phyloP scores from a whole-genome alignment of 2,113 vertebrate genomes.

The Nyctereutes procyonoides region DNA sequence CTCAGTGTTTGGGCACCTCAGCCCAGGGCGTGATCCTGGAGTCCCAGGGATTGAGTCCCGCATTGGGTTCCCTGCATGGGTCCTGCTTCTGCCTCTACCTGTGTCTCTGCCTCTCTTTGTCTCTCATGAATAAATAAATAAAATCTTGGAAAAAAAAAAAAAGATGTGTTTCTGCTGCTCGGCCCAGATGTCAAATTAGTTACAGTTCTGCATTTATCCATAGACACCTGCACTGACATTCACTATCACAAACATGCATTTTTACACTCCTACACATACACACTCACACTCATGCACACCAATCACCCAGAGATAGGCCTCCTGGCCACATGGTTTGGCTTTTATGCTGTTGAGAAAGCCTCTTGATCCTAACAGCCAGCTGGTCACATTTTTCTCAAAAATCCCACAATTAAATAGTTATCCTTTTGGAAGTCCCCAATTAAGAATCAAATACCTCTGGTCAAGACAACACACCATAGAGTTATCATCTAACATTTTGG shows the following conservation, averaged over 20 bases:
- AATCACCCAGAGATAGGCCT: background rate
- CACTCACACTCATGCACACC: background rate
- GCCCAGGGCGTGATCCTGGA: no score
- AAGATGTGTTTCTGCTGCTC: slow-evolving; percentile 27
- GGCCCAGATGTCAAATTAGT: slow-evolving; percentile 39
- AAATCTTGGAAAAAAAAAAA: background rate
- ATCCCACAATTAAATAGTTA: slow-evolving; percentile 75
- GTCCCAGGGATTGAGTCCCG: no score
- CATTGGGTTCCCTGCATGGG: no score
- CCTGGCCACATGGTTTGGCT: background rate
- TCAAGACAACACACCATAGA: slow-evolving; percentile 61
- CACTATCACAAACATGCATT: background rate
- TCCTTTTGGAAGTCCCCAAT: slow-evolving; percentile 58
- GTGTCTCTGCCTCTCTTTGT: no score
- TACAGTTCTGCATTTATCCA: slow-evolving; percentile 36
- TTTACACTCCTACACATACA: background rate
- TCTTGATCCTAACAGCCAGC: background rate
- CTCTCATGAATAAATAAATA: no score
- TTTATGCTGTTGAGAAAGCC: background rate
- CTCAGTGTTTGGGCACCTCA: no score
- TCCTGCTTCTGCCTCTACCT: no score
- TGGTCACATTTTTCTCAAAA: slow-evolving; percentile 46
- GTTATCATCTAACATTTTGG: slow-evolving; percentile 70
- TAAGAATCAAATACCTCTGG: slow-evolving; percentile 72
- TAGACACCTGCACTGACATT: background rate